These are phyloP conservation scores for Phoxinus phoxinus DNA, from an alignment of 2,113 vertebrate species.

Conservation along the genomic window DNA sequence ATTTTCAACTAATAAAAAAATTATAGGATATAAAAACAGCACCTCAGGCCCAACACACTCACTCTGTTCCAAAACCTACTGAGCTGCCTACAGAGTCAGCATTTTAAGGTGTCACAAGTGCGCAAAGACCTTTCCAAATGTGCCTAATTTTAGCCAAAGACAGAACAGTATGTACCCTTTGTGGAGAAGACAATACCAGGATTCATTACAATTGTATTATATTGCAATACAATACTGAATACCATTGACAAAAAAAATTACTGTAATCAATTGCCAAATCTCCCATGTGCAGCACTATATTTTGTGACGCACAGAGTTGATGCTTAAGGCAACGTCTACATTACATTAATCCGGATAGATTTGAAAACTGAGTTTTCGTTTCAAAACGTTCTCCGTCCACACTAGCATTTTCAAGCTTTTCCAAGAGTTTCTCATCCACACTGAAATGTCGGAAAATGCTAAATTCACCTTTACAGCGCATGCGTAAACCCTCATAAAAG, in stretches of 20 bases:
- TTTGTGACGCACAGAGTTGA: neutral
- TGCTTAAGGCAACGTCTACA: neutral
- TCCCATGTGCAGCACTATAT: neutral
- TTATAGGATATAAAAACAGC: neutral
- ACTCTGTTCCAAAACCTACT: neutral
- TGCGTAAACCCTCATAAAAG: too few species aligned
- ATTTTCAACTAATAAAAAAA: constrained; percentile 1
- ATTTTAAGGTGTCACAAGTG: neutral
- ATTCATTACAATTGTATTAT: neutral
- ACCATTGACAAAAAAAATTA: neutral
- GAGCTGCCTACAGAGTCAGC: neutral
- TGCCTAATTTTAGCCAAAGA: neutral
- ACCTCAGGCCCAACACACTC: neutral
- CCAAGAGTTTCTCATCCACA: too few species aligned
- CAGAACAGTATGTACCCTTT: neutral
- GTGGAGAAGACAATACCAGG: neutral
- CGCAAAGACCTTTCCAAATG: neutral
- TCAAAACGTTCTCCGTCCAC: too few species aligned
- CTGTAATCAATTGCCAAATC: neutral
- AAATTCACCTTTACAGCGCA: too few species aligned
- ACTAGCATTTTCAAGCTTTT: too few species aligned
- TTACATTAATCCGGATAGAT: too few species aligned
- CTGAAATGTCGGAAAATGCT: too few species aligned
- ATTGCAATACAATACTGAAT: neutral
- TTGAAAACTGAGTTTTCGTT: too few species aligned